Conservation (phyloP, 1,140 invertebrate species). For the Globodera rostochiensis region DNA sequence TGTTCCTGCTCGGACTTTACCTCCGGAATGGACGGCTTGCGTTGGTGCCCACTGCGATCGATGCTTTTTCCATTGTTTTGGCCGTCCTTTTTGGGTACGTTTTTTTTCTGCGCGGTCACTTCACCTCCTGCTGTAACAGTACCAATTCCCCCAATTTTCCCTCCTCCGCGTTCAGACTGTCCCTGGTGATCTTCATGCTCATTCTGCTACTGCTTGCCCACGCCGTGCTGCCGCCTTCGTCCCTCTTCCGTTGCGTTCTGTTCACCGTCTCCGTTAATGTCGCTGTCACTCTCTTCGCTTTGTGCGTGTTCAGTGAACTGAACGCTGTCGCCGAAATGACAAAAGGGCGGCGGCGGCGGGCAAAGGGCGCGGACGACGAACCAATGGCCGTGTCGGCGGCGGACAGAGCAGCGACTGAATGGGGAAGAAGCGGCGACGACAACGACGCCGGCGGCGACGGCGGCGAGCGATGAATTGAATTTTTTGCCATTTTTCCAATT, state of each 20-base stretch:
- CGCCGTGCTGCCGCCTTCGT: not conserved
- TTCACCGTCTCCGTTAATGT: not conserved
- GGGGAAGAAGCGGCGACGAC: no score
- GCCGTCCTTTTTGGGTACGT: conserved; percentile 21
- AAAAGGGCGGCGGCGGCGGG: not conserved
- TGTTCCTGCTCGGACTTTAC: conserved; percentile 18
- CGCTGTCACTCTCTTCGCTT: not conserved
- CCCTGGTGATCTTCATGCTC: not conserved
- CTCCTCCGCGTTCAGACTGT: not conserved
- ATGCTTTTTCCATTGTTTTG: conserved; percentile 19
- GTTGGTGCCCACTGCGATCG: not conserved
- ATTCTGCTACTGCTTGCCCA: not conserved
- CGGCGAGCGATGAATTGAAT: no score
- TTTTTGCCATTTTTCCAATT: no score
- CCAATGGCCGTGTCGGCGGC: no score
- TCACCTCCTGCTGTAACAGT: not conserved
- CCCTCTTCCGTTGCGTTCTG: not conserved
- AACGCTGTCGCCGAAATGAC: not conserved
- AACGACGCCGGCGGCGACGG: no score
- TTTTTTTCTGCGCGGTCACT: not conserved
- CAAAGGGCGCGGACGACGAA: no score
- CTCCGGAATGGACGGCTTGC: not conserved
- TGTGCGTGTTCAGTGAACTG: not conserved
- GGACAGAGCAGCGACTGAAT: not conserved
- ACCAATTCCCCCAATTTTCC: not conserved